These are phyloP conservation scores for Lamellibrachia columna DNA, from an alignment of 2,888 invertebrate species.

Conservation along the genomic window DNA sequence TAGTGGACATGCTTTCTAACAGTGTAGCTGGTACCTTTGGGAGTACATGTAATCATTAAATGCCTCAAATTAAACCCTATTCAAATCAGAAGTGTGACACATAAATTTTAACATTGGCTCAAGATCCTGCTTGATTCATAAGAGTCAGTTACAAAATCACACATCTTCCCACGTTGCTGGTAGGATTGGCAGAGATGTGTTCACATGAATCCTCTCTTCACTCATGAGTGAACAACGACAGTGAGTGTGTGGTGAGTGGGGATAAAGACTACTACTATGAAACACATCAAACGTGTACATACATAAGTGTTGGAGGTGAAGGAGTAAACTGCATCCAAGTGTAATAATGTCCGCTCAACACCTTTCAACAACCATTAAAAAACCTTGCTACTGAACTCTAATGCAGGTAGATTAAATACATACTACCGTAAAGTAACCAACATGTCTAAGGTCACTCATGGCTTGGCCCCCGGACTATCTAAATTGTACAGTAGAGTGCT, in stretches of 20 bases:
- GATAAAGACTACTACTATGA: not conserved
- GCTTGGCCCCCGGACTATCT: no score
- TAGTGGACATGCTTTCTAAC: not conserved
- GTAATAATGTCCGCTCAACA: not conserved
- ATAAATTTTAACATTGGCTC: not conserved
- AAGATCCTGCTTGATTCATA: not conserved
- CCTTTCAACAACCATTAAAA: not conserved
- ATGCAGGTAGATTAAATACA: not conserved
- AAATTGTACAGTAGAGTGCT: no score
- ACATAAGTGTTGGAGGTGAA: not conserved
- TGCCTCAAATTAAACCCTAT: not conserved
- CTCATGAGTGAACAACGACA: not conserved
- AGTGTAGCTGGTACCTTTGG: not conserved
- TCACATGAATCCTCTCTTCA: not conserved
- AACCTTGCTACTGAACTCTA: not conserved
- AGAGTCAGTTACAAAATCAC: not conserved
- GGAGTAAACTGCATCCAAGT: not conserved
- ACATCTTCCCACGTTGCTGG: not conserved
- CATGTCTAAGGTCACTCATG: not conserved
- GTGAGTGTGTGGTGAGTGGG: not conserved
- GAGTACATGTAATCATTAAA: not conserved
- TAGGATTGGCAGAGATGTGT: not conserved
- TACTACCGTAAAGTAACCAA: not conserved
- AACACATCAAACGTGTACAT: no score
- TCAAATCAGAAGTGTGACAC: not conserved